These are phyloP conservation scores for Lissonota sp. DNA, from an alignment of 2,888 invertebrate species.

Conservation along the genomic window DNA sequence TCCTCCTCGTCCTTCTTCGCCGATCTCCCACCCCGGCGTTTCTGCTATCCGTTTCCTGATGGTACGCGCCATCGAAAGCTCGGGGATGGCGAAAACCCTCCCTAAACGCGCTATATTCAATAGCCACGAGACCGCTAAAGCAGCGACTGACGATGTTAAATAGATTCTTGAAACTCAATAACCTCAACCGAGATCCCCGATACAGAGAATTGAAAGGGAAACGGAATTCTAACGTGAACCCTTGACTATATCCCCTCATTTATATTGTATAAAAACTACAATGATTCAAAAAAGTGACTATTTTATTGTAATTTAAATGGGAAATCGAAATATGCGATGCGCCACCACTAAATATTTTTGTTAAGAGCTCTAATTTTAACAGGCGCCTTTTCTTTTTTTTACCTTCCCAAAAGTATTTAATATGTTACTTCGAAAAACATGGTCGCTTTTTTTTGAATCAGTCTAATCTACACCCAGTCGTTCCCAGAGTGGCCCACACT, in stretches of 20 bases:
- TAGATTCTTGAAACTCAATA: constrained; percentile 72
- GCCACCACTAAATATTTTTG: too few species aligned
- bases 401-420: too few species aligned
- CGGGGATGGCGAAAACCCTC: neutral
- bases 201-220: neutral
- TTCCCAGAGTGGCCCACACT: constrained; percentile 28
- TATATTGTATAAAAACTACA: too few species aligned
- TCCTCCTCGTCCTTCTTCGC: constrained; percentile 59
- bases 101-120: neutral
- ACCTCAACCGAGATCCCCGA: constrained; percentile 13
- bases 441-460: neutral
- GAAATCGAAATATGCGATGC: too few species aligned
- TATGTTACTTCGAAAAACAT: too few species aligned
- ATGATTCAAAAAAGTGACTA: too few species aligned
- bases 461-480: neutral
- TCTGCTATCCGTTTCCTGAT: constrained; percentile 14
- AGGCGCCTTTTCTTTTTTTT: too few species aligned
- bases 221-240: too few species aligned
- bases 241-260: too few species aligned
- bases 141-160: constrained; percentile 71
- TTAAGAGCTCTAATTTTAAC: too few species aligned
- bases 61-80: constrained; percentile 2
- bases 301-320: too few species aligned
- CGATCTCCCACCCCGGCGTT: neutral
- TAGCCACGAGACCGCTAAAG: constrained; percentile 53